These are phyloP conservation scores for Apodemus sylvaticus DNA, from an alignment of 2,113 vertebrate species.

Conservation along the genomic window DNA sequence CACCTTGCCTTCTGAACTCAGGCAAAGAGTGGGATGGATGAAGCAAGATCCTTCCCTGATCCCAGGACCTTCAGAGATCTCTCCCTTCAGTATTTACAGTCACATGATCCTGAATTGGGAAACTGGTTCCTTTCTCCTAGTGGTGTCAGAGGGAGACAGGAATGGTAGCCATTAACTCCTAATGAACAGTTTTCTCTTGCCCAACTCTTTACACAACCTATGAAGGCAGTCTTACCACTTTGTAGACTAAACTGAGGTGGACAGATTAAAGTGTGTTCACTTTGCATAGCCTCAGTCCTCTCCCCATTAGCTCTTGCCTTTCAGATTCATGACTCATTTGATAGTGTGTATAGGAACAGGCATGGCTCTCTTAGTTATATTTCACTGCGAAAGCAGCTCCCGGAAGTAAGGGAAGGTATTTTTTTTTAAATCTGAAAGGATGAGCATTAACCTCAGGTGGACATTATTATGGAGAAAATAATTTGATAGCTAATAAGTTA, in stretches of 20 bases:
- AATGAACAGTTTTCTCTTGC: not conserved
- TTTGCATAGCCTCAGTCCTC: not conserved
- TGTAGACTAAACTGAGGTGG: not conserved
- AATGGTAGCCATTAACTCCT: not conserved
- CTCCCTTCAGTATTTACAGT: not conserved
- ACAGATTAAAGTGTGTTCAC: not conserved
- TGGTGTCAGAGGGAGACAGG: no score
- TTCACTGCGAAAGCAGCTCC: not conserved
- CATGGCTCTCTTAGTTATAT: not conserved
- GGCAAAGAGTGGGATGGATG: not conserved
- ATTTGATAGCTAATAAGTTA: slow-evolving; percentile 5
- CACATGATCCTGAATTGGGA: not conserved
- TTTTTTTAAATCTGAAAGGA: not conserved
- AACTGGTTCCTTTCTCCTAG: no score
- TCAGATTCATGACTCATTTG: not conserved
- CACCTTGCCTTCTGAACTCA: not conserved
- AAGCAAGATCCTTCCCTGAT: not conserved
- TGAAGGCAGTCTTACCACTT: not conserved
- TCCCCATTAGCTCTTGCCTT: not conserved
- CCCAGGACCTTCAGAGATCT: not conserved
- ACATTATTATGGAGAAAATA: not conserved
- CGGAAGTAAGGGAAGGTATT: not conserved
- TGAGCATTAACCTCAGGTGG: not conserved
- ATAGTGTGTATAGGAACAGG: not conserved
- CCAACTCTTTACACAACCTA: not conserved